phyloP scores from a whole-genome alignment of 35 echinoderm and acorn worm species.

The Apostichopus parvimensis region DNA sequence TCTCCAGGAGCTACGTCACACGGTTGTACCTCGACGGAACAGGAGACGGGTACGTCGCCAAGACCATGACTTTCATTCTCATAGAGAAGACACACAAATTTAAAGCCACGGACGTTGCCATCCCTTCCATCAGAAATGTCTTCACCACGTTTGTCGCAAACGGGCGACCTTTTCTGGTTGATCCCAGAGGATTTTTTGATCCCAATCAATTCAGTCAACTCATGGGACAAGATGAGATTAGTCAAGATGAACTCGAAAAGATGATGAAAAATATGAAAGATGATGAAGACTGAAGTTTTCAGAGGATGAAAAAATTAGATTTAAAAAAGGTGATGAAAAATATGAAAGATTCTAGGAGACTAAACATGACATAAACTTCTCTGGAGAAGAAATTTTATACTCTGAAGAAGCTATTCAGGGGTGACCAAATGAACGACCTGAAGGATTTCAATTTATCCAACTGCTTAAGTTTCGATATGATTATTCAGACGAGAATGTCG shows the following conservation, averaged over 20 bases:
- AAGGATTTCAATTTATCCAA: too few relatives aligned
- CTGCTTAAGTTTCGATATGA: too few relatives aligned
- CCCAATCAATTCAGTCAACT: constrained; percentile 69
- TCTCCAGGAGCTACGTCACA: constrained; percentile 72
- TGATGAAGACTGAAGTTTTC: constrained; percentile 33
- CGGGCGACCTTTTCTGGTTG: constrained; percentile 65
- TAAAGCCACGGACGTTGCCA: constrained; percentile 41
- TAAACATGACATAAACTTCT: too few relatives aligned
- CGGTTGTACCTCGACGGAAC: constrained; percentile 61
- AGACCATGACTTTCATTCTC: constrained; percentile 65
- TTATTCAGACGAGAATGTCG: too few relatives aligned
- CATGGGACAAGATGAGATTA: constrained; percentile 67
- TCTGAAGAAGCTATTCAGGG: too few relatives aligned
- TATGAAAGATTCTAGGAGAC: background rate
- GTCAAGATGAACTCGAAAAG: constrained; percentile 53
- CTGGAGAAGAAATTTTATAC: too few relatives aligned
- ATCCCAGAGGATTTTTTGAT: constrained; percentile 63
- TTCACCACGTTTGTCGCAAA: constrained; percentile 64
- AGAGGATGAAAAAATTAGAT: too few relatives aligned
- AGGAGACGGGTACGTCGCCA: constrained; percentile 56
- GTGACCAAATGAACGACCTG: too few relatives aligned
- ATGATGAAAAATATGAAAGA: constrained; percentile 52
- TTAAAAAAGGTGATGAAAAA: constrained; percentile 43
- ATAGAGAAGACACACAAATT: constrained; percentile 54
- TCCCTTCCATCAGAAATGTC: constrained; percentile 64